Evolutionary conservation across 2,888 invertebrate species (phyloP).

Genomic region (Abrostola triplasia): DNA sequence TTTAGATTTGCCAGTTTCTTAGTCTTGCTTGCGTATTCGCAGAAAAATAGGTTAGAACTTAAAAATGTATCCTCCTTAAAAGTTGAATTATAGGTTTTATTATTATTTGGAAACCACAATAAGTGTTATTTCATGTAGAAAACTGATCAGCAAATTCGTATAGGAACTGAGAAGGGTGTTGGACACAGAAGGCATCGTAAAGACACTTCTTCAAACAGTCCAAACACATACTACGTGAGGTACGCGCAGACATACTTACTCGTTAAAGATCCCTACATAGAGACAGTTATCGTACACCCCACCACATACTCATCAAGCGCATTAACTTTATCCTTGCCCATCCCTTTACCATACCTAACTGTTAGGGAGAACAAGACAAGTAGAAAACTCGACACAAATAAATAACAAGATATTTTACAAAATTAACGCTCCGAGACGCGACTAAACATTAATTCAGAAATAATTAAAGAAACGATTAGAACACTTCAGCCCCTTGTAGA

Average conservation of each 20-base stretch:
- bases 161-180: no score
- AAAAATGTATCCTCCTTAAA: no score
- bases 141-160: no score
- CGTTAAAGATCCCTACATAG: background rate
- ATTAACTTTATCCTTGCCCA: background rate
- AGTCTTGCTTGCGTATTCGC: no score
- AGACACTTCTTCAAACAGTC: background rate
- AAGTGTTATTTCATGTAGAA: no score
- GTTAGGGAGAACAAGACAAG: conserved; percentile 5
- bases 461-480: conserved; percentile 87
- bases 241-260: background rate
- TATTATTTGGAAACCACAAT: no score
- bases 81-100: no score
- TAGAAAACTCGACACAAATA: conserved; percentile 28
- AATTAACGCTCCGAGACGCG: conserved; percentile 68
- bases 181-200: background rate
- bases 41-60: no score
- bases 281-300: background rate
- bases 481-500: conserved; percentile 62
- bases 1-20: no score
- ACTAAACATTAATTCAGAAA: conserved; percentile 82
- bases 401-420: conserved; percentile 53
- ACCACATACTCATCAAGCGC: background rate
- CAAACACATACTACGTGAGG: background rate
- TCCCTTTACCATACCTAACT: background rate